Evolutionary conservation across 1,140 invertebrate species (phyloP).

Genomic region (Colletes gigas): DNA sequence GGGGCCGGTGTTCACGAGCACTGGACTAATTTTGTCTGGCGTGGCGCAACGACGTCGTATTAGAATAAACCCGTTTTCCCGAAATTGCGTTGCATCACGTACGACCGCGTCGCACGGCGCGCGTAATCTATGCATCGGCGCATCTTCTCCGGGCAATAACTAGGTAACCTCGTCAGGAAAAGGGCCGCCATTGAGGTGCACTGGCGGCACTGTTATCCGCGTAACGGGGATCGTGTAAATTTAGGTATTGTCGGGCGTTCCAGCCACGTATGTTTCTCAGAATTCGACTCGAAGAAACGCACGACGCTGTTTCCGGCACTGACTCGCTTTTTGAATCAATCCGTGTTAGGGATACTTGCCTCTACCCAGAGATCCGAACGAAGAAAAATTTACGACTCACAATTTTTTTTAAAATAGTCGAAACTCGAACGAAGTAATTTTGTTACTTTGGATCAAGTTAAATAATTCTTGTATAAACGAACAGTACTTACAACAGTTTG

Average conservation of each 20-base stretch:
- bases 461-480: too few species aligned
- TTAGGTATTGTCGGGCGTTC: neutral
- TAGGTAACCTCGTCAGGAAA: constrained; percentile 7
- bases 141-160: constrained; percentile 39
- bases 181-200: constrained; percentile 1
- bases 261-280: neutral
- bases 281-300: neutral
- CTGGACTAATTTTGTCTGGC: constrained; percentile 32
- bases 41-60: constrained; percentile 20
- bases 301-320: neutral
- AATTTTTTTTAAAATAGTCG: too few species aligned
- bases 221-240: constrained; percentile 9
- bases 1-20: constrained; percentile 8
- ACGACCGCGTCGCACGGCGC: constrained; percentile 34
- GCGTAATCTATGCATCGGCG: constrained; percentile 43
- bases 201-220: constrained; percentile 2
- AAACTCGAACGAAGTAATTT: too few species aligned
- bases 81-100: constrained; percentile 53
- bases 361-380: too few species aligned
- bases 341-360: too few species aligned
- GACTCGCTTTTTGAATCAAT: too few species aligned
- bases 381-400: too few species aligned
- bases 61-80: constrained; percentile 57
- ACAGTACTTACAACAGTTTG: too few species aligned
- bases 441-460: too few species aligned